Base-by-base conservation (phyloP, 2,113 vertebrate genomes). In the Chaenocephalus aceratus region DNA sequence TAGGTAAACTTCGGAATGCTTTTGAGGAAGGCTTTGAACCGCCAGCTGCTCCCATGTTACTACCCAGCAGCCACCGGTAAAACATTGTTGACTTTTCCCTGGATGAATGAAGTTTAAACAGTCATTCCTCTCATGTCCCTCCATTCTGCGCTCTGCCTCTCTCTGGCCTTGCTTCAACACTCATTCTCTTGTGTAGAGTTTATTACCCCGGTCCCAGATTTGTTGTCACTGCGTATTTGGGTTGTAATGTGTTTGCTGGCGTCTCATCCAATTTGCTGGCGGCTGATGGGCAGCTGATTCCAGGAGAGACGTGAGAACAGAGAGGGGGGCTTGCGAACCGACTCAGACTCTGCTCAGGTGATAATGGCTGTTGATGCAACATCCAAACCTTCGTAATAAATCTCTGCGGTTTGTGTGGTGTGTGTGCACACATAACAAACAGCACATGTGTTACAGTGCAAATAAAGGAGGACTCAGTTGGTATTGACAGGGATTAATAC, bases 321-420 rank as follows among this genome's bases (percentile, higher is more conserved):
- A 69, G 67, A 82, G 46, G 61, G 53, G 63, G 78, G n/a, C n/a
- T 86, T 79, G 82, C 83, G 63, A 83, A 73, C 69, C 62, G 83
- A 76, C 83, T 78, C 83, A 34, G 80, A 80, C 84, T 88, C 84
- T 85, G 76, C 79, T 89, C 84, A 87, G 89, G 92, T 93, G 86
- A 93, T 93, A 90, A 93, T 90, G 90, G 87, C 85, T 84, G 86
- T 84, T 89, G 85, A 90, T 90, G 82, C 88, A 90, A 89, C 80
- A 91, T 85, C 66, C 83, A 85, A 58, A 57, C 76, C 64, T 57
- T 60, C 44, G 41, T 77, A 84, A 92, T 89, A 88, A 86, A 88
- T 84, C 75, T 87, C 63, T 54, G 26, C 8, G 16, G 60, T 68
- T 75, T 79, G 63, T 65, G 52, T 67, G 60, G 56, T 65, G 48